phyloP scores from a whole-genome alignment of 2,888 invertebrate genomes.

The Leucoptera coffeella region DNA sequence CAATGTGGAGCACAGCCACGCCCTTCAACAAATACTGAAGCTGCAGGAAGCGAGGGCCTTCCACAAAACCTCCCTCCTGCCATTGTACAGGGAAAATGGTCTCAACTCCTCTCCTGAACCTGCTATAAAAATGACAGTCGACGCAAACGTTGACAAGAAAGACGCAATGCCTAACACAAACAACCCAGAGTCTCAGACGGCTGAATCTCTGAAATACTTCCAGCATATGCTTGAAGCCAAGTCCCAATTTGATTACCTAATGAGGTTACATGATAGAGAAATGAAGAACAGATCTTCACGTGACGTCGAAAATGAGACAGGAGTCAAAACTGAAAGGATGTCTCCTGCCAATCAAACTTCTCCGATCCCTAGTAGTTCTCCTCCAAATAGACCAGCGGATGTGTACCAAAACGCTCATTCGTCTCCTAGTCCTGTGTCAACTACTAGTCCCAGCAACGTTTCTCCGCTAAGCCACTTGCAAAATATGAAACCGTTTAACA shows the following conservation, averaged over 20 bases:
- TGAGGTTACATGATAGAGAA: conserved; percentile 35
- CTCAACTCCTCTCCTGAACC: conserved; percentile 47
- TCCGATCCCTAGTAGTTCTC: conserved; percentile 20
- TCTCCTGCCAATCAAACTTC: conserved; percentile 33
- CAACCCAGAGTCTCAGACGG: conserved; percentile 13
- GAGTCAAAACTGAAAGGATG: conserved; percentile 23
- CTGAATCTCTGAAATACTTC: conserved; percentile 36
- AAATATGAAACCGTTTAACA: conserved; percentile 95
- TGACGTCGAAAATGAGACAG: conserved; percentile 11
- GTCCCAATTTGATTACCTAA: conserved; percentile 30
- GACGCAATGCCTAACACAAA: conserved; percentile 27
- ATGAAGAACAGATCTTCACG: conserved; percentile 10
- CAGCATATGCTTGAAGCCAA: conserved; percentile 44
- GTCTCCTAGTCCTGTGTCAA: conserved; percentile 40
- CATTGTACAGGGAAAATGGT: conserved; percentile 38
- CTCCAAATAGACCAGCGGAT: conserved; percentile 25
- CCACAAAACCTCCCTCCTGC: conserved; percentile 49
- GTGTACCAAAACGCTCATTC: conserved; percentile 29
- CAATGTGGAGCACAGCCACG: conserved; percentile 86
- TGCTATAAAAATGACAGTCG: conserved; percentile 51
- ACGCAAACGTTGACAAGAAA: conserved; percentile 44
- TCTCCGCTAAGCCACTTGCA: conserved; percentile 85
- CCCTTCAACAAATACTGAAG: conserved; percentile 86
- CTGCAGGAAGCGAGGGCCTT: conserved; percentile 81
- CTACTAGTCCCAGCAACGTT: conserved; percentile 57